A percentile compares a stretch with the other conserved stretches of the same genome.
phyloP scores from a whole-genome alignment of 2,113 vertebrate genomes.

The Rattus rattus region DNA sequence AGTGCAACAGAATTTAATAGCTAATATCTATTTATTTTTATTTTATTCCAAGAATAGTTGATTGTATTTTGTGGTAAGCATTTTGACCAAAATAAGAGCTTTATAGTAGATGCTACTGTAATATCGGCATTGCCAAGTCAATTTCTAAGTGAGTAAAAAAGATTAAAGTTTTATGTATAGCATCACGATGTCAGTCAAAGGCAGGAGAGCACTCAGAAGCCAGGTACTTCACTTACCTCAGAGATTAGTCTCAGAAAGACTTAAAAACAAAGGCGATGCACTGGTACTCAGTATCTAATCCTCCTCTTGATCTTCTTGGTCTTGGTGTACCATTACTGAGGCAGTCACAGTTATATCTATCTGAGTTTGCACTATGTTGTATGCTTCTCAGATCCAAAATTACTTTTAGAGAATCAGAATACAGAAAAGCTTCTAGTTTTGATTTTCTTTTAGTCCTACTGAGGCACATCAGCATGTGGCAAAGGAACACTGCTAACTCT shows the following conservation, averaged over 20 bases:
- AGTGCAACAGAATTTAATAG: neutral
- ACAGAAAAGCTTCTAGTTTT: neutral
- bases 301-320: neutral
- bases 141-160: neutral
- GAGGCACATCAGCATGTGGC: neutral
- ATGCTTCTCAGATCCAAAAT: neutral
- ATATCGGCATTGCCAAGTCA: neutral
- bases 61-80: neutral
- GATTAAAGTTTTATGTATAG: neutral
- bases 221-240: neutral
- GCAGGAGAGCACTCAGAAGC: neutral
- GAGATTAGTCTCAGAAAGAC: neutral
- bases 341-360: neutral
- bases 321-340: neutral
- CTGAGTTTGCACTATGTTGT: neutral
- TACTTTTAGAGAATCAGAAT: neutral
- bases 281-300: neutral
- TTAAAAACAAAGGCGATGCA: neutral
- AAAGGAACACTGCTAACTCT: neutral
- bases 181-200: neutral
- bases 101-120: neutral
- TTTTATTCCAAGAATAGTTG: neutral
- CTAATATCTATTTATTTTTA: neutral
- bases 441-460: neutral
- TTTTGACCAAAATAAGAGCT: neutral